Percentiles rank a stretch among this genome's conserved stretches.
Evolutionary conservation across 2,113 vertebrate genomes (phyloP).

Genomic region (Thryonomys swinderianus): DNA sequence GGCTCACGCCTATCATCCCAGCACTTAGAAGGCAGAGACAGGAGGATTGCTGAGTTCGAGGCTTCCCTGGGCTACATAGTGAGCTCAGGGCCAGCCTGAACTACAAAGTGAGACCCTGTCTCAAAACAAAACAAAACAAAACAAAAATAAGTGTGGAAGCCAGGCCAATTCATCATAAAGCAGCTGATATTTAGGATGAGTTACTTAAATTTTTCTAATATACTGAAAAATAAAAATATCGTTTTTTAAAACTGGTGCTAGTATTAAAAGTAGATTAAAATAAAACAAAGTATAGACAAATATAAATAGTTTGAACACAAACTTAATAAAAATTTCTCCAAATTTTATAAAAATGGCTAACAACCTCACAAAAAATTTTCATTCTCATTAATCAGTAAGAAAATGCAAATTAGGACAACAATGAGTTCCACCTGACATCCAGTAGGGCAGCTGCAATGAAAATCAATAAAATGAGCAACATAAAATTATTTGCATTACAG

Average conservation of each 20-base stretch:
- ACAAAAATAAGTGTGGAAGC: too few relatives aligned
- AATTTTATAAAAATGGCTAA: not conserved
- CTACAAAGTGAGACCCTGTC: too few relatives aligned
- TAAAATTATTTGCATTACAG: not conserved
- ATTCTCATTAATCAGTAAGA: not conserved
- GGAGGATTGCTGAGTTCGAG: too few relatives aligned
- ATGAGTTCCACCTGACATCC: not conserved
- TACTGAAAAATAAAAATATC: not conserved
- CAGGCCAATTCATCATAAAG: not conserved
- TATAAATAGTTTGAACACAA: not conserved
- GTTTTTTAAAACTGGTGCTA: not conserved
- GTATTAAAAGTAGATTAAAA: not conserved
- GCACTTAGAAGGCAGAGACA: too few relatives aligned
- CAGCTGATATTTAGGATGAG: not conserved
- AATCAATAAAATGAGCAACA: not conserved
- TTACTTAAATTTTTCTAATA: constrained; percentile 1
- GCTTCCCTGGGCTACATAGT: too few relatives aligned
- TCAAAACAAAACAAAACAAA: too few relatives aligned
- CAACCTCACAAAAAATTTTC: not conserved
- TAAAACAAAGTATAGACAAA: not conserved
- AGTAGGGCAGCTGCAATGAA: not conserved
- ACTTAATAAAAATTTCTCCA: not conserved
- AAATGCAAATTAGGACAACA: not conserved
- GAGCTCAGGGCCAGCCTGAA: too few relatives aligned
- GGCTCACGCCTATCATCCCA: too few relatives aligned